Evolutionary conservation across 2,888 invertebrate species (phyloP), one percentile per base, ranked within the genome.

Genomic region (Hydraecia micacea): DNA sequence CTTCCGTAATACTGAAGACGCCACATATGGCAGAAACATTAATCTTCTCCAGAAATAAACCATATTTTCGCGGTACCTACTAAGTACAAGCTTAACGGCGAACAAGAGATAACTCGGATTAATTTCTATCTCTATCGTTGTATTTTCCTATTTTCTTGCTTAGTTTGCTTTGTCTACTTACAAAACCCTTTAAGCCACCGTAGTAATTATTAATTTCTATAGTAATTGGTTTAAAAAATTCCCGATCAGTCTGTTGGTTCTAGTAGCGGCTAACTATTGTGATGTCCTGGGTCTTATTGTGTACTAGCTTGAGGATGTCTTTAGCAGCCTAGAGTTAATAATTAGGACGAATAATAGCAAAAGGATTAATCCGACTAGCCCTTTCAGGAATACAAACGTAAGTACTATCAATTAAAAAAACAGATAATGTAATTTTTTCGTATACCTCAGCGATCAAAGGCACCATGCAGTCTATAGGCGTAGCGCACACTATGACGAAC

Each of bases 391-490:
- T 55, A 49, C n/a, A 36, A 66, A 73, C 3, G 6, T 25, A 36
- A 52, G 8, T 32, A 28, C 15, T 15, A 32, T 52, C 25, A 2
- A 15, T 15, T 42, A 11, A 39, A 13, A 52, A 52, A 52, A 15
- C 15, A 4, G 15, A 46, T 21, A 28, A 4, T 9, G 11, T 18
- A 42, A 21, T 13, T 25, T 13, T 6, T 68, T 36, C 5, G 36
- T 52, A 67, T 85, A 97, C 96, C 93, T 96, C 95, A 52, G 96
- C 95, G 1, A 97, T 93, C 63, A 97, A 89, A 6, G 97, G 97
- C 28, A 97, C 96, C 93, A 97, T 97, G 79, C 97, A 96, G 82
- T 97, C 97, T 3, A 97, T 94, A 15, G 97, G 97, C 73, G 96
- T 92, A 1, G 97, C 95, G 85, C 96, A 94, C 4, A 97, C 97